Conservation (phyloP, 2,113 vertebrate species). For the Barnardius zonarius region DNA sequence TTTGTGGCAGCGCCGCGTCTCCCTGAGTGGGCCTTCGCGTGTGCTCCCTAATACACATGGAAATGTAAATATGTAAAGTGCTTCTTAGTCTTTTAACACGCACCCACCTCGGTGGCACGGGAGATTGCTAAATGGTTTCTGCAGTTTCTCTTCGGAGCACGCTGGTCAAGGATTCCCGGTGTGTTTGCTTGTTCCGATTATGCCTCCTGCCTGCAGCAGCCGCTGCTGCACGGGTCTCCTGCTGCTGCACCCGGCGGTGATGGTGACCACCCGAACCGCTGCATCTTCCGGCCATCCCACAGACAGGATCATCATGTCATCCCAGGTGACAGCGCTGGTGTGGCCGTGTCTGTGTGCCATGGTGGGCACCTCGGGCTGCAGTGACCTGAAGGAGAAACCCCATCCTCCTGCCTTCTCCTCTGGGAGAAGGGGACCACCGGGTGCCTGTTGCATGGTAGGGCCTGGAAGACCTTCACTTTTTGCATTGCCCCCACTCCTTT, state of each 20-base stretch:
- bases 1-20: not conserved
- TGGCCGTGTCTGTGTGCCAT: accelerated
- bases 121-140: not conserved
- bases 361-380: not conserved
- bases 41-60: not conserved
- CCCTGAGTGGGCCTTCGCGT: not conserved
- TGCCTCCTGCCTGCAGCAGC: not conserved
- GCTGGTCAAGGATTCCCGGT: not conserved
- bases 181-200: not conserved
- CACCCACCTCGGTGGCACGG: not conserved
- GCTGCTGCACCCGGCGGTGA: not conserved
- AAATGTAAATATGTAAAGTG: not conserved
- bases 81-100: not conserved
- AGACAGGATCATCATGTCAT: not conserved
- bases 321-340: accelerated
- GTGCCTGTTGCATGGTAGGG: accelerated
- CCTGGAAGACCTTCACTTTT: not conserved
- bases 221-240: accelerated
- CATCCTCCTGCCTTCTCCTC: not conserved
- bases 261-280: accelerated
- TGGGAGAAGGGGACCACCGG: not conserved
- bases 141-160: not conserved
- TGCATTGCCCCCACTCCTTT: accelerated
- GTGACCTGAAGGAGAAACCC: not conserved
- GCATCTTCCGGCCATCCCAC: accelerated